Conservation (phyloP, 2,113 vertebrate genomes). For the Pedionomus torquatus region DNA sequence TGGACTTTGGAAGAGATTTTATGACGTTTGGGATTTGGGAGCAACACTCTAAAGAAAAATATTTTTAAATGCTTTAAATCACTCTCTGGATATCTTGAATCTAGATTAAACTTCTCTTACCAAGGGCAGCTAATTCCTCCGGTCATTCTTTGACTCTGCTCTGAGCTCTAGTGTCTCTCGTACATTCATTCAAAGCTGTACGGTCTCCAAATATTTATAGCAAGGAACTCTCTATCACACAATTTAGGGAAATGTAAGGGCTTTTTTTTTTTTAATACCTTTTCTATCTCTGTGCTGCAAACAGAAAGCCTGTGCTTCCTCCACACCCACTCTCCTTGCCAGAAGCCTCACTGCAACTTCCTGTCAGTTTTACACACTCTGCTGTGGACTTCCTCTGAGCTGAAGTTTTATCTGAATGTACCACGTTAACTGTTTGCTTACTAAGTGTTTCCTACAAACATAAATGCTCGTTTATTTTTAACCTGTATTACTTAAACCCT, state of each 20-base stretch:
- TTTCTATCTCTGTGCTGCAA: conserved; percentile 7
- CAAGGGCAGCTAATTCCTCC: neutral
- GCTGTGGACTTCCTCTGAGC: conserved; percentile 25
- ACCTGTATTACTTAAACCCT: neutral
- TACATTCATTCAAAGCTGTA: neutral
- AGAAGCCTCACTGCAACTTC: conserved; percentile 55
- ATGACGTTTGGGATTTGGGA: neutral
- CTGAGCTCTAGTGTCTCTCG: neutral
- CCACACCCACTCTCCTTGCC: conserved; percentile 47
- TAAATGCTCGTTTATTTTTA: neutral
- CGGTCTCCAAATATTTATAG: neutral
- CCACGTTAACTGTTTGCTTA: conserved; percentile 11
- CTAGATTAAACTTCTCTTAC: neutral
- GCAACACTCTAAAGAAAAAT: neutral
- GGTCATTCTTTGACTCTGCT: neutral
- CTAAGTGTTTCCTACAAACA: neutral
- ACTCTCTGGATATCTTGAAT: neutral
- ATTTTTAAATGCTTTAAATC: neutral
- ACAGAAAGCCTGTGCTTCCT: conserved; percentile 20
- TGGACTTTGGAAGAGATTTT: conserved; percentile 33
- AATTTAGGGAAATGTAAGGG: neutral
- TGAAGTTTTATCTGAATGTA: neutral
- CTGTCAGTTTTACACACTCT: conserved; percentile 30
- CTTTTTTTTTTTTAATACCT: neutral
- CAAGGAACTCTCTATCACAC: neutral